Base-by-base conservation (phyloP, 2,797 vertebrate genomes). In the Chromis chromis region DNA sequence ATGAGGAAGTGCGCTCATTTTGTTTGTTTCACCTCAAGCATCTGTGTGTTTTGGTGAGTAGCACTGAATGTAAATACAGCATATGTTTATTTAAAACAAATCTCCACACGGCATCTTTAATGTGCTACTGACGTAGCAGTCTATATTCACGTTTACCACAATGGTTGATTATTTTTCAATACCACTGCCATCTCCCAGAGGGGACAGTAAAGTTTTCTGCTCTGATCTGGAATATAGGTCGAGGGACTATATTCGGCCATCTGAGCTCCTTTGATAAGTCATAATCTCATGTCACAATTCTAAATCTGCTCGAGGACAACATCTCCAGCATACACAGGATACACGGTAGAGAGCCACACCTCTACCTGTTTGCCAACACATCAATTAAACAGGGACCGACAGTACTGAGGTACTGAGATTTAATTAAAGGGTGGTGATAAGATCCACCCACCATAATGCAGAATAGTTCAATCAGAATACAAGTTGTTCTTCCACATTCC, bases 241-340 rank as follows among this genome's bases (percentile, higher is more conserved):
- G 21, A 53, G 9, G n/a, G 60, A 59, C 59, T 74, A 74, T 79
- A 81, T 63, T 55, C 52, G 44, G 13, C 55, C 53, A 66, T 61
- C 44, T 75, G 77, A 87, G 84, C 79, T 71, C 64, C 65, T 85
- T 74, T 74, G 58, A 80, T 78, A 74, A 86, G 5, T 80, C 63
- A 83, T 87, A 84, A 85, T 88, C 82, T 86, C 72, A 58, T 58
- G 50, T 78, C 69, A 57, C 66, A 79, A 88, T 78, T 72, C 78
- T 85, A 82, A 81, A 83, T 79, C 63, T 14, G 42, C 39, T 81
- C 62, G 31, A 76, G 36, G 73, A 65, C 13, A 7, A 81, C 70
- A 63, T 77, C 44, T 59, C 31, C 33, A 40, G 54, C 24, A 56
- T 10, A 39, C 36, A 48, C 4, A 4, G 60, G 70, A 54, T 4